A percentile compares a stretch with the other conserved stretches of the same genome.
phyloP scores from a whole-genome alignment of 2,888 invertebrate species.

The Trissolcus brochymenae region DNA sequence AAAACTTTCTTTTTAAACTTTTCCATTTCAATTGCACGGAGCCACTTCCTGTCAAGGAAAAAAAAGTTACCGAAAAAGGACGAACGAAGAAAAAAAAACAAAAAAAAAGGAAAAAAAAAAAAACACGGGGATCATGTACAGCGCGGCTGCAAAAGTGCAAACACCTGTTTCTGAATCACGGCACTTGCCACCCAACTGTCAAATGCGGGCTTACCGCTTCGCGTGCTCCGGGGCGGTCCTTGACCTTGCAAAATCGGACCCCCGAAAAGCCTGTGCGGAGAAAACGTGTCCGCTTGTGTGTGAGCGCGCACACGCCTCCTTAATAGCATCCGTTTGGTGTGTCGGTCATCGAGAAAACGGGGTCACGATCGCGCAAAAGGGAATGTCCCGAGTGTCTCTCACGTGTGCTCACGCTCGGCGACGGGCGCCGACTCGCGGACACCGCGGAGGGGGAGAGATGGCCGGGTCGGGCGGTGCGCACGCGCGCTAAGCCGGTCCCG shows the following conservation, averaged over 20 bases:
- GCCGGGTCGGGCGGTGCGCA: slow-evolving; percentile 26
- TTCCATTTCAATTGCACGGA: too few species aligned
- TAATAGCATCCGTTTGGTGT: slow-evolving; percentile 63
- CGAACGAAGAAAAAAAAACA: not conserved
- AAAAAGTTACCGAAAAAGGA: not conserved
- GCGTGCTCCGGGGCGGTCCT: not conserved
- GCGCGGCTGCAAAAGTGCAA: too few species aligned
- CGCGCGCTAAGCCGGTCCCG: slow-evolving; percentile 41
- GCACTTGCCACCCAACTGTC: not conserved
- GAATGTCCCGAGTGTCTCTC: slow-evolving; percentile 62
- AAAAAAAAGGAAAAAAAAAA: too few species aligned
- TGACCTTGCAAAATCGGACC: slow-evolving; percentile 4
- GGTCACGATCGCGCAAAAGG: slow-evolving; percentile 74
- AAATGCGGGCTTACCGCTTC: slow-evolving; percentile 1
- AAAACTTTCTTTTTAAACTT: too few species aligned
- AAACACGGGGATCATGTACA: too few species aligned
- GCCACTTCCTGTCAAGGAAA: not conserved
- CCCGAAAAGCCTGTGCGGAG: slow-evolving; percentile 3
- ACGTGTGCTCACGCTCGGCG: slow-evolving; percentile 53
- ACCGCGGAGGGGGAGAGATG: slow-evolving; percentile 25
- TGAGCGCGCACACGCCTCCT: slow-evolving; percentile 40
- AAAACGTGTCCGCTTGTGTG: slow-evolving; percentile 17
- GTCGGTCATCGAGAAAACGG: slow-evolving; percentile 73
- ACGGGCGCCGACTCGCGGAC: slow-evolving; percentile 50
- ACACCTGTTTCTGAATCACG: not conserved